Evolutionary conservation across 2,113 vertebrate genomes (phyloP).

Genomic region (Ovibos moschatus): DNA sequence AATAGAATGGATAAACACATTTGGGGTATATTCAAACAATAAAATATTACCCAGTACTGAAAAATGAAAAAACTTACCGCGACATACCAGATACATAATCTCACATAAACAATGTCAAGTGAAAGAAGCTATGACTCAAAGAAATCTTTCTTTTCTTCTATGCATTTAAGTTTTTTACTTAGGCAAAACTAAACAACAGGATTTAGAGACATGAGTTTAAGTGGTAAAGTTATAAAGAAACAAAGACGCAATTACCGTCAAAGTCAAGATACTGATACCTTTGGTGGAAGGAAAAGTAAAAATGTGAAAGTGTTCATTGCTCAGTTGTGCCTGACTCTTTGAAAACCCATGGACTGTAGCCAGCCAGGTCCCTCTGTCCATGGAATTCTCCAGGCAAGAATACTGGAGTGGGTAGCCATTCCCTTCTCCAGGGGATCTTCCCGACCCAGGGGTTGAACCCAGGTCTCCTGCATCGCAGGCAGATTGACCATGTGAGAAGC

Average conservation of each 20-base stretch:
- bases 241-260: neutral
- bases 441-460: neutral
- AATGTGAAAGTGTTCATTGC: neutral
- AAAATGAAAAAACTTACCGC: neutral
- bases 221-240: neutral
- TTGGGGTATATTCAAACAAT: neutral
- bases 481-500: neutral
- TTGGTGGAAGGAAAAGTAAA: neutral
- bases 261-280: neutral
- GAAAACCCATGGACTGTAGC: neutral
- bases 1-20: neutral
- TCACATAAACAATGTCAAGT: neutral
- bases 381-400: neutral
- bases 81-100: neutral
- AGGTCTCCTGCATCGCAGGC: neutral
- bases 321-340: neutral
- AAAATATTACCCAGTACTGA: neutral
- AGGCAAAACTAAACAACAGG: neutral
- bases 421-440: neutral
- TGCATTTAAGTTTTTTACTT: neutral
- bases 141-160: neutral
- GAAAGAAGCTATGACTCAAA: neutral
- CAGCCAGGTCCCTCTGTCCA: neutral
- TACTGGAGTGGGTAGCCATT: neutral
- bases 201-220: neutral